Evolutionary conservation across 1,140 invertebrate genomes (phyloP).

Genomic region (Orussus abietinus): DNA sequence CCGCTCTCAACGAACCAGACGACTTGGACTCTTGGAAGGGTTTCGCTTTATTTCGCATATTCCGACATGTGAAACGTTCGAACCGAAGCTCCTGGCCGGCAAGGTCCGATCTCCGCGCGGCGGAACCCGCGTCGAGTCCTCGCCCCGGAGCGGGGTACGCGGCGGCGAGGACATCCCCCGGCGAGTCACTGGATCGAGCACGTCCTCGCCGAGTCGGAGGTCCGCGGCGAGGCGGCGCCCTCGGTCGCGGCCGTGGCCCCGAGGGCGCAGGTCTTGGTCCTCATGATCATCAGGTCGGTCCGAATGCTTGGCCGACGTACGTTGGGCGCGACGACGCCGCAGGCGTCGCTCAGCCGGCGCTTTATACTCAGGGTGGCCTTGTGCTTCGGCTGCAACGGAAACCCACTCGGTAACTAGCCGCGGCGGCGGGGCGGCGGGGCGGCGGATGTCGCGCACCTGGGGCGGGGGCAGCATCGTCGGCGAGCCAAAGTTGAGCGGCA

Average conservation of each 20-base stretch:
- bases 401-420: too few relatives aligned
- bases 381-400: conserved; percentile 64
- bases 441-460: too few relatives aligned
- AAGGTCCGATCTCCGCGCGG: too few relatives aligned
- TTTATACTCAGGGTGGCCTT: conserved; percentile 75
- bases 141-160: too few relatives aligned
- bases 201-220: conserved; percentile 29
- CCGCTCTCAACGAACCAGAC: too few relatives aligned
- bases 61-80: too few relatives aligned
- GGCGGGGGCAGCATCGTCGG: conserved; percentile 66
- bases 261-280: conserved; percentile 71
- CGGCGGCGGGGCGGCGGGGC: too few relatives aligned
- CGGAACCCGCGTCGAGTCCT: too few relatives aligned
- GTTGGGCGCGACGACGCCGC: conserved; percentile 80
- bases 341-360: conserved; percentile 74
- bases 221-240: conserved; percentile 35
- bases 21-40: too few relatives aligned
- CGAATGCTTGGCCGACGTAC: conserved; percentile 77
- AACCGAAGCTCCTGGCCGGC: too few relatives aligned
- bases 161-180: too few relatives aligned
- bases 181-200: conserved; percentile 44
- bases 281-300: conserved; percentile 80
- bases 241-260: conserved; percentile 52
- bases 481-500: conserved; percentile 61
- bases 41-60: too few relatives aligned